Conservation (phyloP, 1,140 invertebrate species). For the Platyscapa corneri region DNA sequence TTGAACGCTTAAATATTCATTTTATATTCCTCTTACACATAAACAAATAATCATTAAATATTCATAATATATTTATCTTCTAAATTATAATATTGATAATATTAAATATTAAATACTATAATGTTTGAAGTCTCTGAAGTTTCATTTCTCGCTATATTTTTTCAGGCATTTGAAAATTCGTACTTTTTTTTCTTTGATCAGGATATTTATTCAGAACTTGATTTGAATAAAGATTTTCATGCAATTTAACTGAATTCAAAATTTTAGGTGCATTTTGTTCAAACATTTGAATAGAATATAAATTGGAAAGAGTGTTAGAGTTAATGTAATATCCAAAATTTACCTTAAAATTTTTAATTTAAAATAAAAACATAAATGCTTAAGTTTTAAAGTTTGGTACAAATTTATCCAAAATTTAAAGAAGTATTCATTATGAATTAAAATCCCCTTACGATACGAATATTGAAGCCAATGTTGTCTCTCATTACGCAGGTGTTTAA, state of each 20-base stretch:
- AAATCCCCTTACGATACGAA: not conserved
- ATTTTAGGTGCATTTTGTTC: not conserved
- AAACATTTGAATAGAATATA: not conserved
- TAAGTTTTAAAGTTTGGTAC: too few species aligned
- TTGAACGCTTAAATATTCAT: too few species aligned
- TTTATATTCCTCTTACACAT: too few species aligned
- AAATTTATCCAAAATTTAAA: not conserved
- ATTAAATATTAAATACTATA: too few species aligned
- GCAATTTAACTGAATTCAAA: not conserved
- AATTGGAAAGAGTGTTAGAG: not conserved
- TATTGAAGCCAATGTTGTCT: not conserved
- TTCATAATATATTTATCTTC: too few species aligned
- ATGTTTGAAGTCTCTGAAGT: not conserved
- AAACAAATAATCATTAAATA: too few species aligned
- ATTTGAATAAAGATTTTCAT: not conserved
- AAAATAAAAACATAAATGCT: too few species aligned
- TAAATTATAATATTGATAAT: too few species aligned
- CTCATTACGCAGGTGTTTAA: not conserved
- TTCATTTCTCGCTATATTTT: not conserved
- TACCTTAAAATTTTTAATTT: too few species aligned
- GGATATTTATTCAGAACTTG: not conserved
- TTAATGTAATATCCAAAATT: not conserved
- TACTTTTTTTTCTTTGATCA: not conserved
- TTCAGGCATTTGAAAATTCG: not conserved
- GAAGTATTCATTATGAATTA: not conserved